Evolutionary conservation across 2,113 vertebrate species (phyloP).

Genomic region (Himantopus leucocephalus): DNA sequence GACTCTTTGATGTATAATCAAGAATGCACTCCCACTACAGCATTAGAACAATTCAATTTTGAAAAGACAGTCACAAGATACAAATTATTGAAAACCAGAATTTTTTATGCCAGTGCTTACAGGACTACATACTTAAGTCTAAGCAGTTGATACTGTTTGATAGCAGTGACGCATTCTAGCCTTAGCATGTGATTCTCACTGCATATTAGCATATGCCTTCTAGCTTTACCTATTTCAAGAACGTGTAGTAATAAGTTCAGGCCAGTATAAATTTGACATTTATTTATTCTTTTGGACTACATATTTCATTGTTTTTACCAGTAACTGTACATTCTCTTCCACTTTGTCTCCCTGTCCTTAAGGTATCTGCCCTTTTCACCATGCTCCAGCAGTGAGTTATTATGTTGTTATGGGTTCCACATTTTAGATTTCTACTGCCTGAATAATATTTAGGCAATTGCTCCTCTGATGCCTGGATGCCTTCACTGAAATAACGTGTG

Average conservation of each 20-base stretch:
- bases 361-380: not conserved
- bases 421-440: not conserved
- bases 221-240: not conserved
- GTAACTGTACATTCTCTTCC: not conserved
- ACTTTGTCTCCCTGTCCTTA: not conserved
- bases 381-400: not conserved
- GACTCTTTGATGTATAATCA: not conserved
- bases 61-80: not conserved
- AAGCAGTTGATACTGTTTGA: not conserved
- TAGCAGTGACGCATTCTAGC: not conserved
- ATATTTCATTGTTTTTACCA: not conserved
- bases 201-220: not conserved
- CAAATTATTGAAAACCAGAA: not conserved
- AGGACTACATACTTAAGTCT: not conserved
- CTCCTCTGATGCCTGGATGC: not conserved
- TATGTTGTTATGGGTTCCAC: not conserved
- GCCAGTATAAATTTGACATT: not conserved
- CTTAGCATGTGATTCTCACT: not conserved
- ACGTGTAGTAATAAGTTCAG: not conserved
- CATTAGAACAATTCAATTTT: not conserved
- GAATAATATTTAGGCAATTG: not conserved
- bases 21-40: not conserved
- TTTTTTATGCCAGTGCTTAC: not conserved
- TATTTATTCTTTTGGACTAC: not conserved
- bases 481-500: not conserved